Conservation (phyloP, 2,888 invertebrate genomes). For the Axea sp. region DNA sequence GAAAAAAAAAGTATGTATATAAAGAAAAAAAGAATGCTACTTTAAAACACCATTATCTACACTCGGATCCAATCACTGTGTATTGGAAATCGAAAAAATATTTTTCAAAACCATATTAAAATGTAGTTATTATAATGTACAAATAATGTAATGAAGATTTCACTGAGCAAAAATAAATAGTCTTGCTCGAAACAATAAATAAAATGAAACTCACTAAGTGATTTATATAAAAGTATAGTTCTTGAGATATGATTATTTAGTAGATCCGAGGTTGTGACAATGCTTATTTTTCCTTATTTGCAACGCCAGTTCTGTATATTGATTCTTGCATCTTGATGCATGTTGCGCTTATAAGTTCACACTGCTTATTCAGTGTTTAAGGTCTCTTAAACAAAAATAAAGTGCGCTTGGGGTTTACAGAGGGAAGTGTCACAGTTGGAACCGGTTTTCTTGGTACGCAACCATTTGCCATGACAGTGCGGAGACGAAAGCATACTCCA, state of each 20-base stretch:
- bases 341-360: neutral
- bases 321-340: no score
- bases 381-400: conserved; percentile 70
- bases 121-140: no score
- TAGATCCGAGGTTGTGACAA: neutral
- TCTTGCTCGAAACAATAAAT: conserved; percentile 27
- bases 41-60: conserved; percentile 11
- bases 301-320: no score
- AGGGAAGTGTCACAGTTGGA: conserved; percentile 71
- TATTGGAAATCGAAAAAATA: neutral
- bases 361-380: conserved; percentile 4
- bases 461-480: conserved; percentile 94
- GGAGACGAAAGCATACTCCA: conserved; percentile 92
- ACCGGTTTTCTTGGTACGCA: conserved; percentile 81
- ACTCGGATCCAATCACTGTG: conserved; percentile 1
- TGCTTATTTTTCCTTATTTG: neutral
- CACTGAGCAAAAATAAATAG: conserved; percentile 11
- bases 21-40: neutral
- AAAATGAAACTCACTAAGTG: conserved; percentile 25
- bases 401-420: conserved; percentile 72
- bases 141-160: no score
- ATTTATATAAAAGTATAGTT: conserved; percentile 2
- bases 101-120: no score
- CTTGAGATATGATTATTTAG: conserved; percentile 42
- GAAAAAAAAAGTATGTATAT: no score